phyloP scores from a whole-genome alignment of 64 coral and sea anemone species.

The Actinia tenebrosa region DNA sequence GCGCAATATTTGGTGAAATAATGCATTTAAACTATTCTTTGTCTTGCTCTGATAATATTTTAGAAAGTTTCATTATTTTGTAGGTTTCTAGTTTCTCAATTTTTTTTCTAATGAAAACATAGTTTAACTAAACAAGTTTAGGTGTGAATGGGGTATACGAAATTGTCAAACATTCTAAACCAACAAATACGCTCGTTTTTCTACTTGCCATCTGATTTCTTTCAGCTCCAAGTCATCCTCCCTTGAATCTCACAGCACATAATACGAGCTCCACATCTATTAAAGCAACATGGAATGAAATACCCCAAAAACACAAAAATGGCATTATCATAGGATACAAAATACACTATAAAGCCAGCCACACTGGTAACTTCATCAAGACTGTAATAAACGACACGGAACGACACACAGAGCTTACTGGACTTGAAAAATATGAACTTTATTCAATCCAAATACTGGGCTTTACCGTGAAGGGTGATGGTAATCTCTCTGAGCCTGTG shows the following conservation, averaged over 20 bases:
- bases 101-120: too few species aligned
- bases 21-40: too few species aligned
- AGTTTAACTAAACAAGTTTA: too few species aligned
- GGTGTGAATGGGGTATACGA: too few species aligned
- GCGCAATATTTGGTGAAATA: too few species aligned
- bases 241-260: neutral
- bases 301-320: slow-evolving; percentile 11
- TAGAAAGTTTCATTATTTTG: too few species aligned
- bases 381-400: neutral
- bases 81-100: too few species aligned
- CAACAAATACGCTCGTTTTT: too few species aligned
- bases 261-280: slow-evolving; percentile 11
- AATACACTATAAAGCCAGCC: neutral
- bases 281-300: neutral
- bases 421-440: slow-evolving; percentile 40
- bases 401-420: neutral
- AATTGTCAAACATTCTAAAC: too few species aligned
- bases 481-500: slow-evolving; percentile 19
- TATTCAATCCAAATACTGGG: slow-evolving; percentile 35
- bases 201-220: neutral
- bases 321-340: slow-evolving; percentile 6
- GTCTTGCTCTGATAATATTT: too few species aligned
- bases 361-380: neutral
- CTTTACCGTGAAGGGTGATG: slow-evolving; percentile 45
- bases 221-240: neutral